phyloP scores from a whole-genome alignment of 2,113 vertebrate genomes.

The Scomber japonicus region DNA sequence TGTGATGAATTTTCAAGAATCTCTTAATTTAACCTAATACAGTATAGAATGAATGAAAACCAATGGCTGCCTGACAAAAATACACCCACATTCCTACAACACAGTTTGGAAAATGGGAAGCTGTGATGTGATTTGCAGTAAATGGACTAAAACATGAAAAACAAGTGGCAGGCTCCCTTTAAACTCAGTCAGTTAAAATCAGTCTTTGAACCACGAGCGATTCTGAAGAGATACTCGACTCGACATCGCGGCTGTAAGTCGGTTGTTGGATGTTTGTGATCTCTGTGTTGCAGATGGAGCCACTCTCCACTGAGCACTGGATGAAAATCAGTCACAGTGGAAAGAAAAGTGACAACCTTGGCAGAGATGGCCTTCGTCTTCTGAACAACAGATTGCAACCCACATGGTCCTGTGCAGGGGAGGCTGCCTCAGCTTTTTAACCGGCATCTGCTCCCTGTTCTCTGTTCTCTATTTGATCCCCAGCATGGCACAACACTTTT shows the following conservation, averaged over 20 bases:
- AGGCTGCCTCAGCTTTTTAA: constrained; percentile 63
- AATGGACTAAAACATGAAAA: not conserved
- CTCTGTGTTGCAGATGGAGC: constrained; percentile 51
- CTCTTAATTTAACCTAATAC: not conserved
- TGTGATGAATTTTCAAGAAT: not conserved
- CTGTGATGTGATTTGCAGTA: not conserved
- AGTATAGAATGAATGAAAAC: not conserved
- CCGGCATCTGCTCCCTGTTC: constrained; percentile 75
- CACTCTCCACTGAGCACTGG: constrained; percentile 50
- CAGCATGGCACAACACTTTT: constrained; percentile 49
- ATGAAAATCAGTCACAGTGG: constrained; percentile 56
- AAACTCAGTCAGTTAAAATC: not conserved
- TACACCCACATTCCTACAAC: not conserved
- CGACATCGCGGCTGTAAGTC: constrained; percentile 12
- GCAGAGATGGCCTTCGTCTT: constrained; percentile 41
- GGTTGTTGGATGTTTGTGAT: constrained; percentile 43
- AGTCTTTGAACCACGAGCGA: constrained; percentile 9
- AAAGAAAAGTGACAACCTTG: constrained; percentile 77
- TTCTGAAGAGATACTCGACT: constrained; percentile 7
- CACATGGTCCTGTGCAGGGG: constrained; percentile 70
- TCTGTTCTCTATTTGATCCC: constrained; percentile 53
- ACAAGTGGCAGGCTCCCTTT: not conserved
- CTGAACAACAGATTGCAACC: constrained; percentile 80
- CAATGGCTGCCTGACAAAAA: not conserved
- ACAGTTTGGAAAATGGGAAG: not conserved